Conservation (phyloP, 2,113 vertebrate genomes). For the Climacteris rufus region DNA sequence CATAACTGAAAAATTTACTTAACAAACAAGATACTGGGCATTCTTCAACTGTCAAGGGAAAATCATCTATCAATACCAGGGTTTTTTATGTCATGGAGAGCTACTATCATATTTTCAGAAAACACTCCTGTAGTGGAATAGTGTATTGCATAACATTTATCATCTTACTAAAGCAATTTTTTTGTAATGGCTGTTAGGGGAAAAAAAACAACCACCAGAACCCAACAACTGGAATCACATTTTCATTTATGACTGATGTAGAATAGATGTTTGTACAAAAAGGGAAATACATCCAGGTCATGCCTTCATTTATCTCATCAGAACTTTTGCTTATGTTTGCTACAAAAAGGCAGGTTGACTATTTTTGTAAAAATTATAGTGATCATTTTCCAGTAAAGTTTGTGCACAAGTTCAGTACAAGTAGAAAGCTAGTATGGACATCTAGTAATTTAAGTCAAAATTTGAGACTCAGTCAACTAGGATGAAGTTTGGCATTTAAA, state of each 20-base stretch:
- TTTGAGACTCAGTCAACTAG: not conserved
- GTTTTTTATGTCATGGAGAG: not conserved
- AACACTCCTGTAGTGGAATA: not conserved
- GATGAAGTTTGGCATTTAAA: not conserved
- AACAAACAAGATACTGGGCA: not conserved
- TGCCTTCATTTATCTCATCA: not conserved
- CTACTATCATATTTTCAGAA: not conserved
- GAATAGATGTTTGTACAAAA: not conserved
- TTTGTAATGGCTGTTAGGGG: not conserved
- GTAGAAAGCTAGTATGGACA: not conserved
- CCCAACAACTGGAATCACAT: rapidly evolving
- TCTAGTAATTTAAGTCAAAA: not conserved
- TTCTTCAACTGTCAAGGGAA: not conserved
- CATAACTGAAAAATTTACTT: not conserved
- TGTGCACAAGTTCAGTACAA: not conserved
- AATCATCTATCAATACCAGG: not conserved
- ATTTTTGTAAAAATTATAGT: not conserved
- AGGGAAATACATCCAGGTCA: not conserved
- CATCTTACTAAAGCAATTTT: not conserved
- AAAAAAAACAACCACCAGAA: not conserved
- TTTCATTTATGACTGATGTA: not conserved
- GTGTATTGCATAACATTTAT: not conserved
- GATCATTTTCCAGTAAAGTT: not conserved
- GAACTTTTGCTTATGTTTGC: not conserved
- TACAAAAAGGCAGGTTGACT: not conserved